phyloP scores from a whole-genome alignment of 92 coral and sea anemone species.

The Zoanthus sociatus region DNA sequence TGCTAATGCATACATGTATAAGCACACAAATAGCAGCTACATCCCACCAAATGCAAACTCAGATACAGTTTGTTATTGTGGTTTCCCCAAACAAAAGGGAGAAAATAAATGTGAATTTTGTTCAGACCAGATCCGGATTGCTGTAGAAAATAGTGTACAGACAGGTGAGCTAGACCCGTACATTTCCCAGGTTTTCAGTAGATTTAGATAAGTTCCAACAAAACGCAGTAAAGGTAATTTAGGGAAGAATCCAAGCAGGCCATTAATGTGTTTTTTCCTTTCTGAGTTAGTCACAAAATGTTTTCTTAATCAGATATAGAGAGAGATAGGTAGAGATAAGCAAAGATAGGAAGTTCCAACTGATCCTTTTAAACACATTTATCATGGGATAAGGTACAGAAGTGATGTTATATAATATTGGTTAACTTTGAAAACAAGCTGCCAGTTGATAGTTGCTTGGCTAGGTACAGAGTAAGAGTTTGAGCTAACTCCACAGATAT shows the following conservation, averaged over 20 bases:
- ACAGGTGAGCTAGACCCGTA: constrained; percentile 45
- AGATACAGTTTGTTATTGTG: constrained; percentile 57
- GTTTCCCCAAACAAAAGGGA: constrained; percentile 24
- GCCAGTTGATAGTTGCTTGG: not conserved
- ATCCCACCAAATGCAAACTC: constrained; percentile 31
- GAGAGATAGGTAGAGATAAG: not conserved
- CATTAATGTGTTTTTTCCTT: not conserved
- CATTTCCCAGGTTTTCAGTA: constrained; percentile 12
- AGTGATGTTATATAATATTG: constrained; percentile 1
- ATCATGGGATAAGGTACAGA: constrained; percentile 10
- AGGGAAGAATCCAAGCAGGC: not conserved
- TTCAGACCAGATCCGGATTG: constrained; percentile 38
- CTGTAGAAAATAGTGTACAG: constrained; percentile 36
- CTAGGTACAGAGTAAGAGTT: not conserved
- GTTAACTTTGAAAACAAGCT: not conserved
- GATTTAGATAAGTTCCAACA: not conserved
- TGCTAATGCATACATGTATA: constrained; percentile 54
- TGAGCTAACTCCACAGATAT: constrained; percentile 14
- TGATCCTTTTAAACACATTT: constrained; percentile 8
- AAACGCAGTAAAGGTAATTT: too few species aligned
- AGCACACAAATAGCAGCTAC: constrained; percentile 37
- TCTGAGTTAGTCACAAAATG: not conserved
- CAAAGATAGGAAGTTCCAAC: constrained; percentile 1
- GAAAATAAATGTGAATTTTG: constrained; percentile 45
- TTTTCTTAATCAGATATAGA: not conserved